Evolutionary conservation across 2,797 vertebrate species (phyloP).

Genomic region (Australoheros facetus): DNA sequence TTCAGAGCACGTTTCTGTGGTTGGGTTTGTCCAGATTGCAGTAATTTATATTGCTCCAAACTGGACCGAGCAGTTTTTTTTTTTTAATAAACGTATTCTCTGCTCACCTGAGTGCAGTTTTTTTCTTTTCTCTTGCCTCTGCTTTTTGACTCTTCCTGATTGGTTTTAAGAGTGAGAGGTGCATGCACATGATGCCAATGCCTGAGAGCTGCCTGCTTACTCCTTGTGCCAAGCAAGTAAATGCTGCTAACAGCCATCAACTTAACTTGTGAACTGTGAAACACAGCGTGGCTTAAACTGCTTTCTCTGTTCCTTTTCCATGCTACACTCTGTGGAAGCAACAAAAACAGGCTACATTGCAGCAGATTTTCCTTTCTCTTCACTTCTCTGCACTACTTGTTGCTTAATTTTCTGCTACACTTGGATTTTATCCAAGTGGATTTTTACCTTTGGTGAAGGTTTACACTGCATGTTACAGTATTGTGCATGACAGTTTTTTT

Average conservation of each 20-base stretch:
- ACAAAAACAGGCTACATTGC: conserved; percentile 11
- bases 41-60: conserved; percentile 1
- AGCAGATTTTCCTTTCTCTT: conserved; percentile 20
- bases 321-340: conserved; percentile 30
- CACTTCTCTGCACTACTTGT: neutral
- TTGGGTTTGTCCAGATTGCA: conserved; percentile 18
- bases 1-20: neutral
- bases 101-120: conserved; percentile 25
- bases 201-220: conserved; percentile 51
- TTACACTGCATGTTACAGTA: conserved; percentile 10
- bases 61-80: neutral
- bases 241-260: conserved; percentile 51
- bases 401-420: neutral
- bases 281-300: conserved; percentile 29
- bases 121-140: conserved; percentile 20
- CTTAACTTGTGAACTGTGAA: conserved; percentile 51
- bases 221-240: conserved; percentile 53
- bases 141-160: conserved; percentile 34
- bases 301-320: conserved; percentile 33
- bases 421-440: neutral
- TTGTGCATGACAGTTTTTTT: conserved; percentile 22
- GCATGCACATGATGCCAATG: conserved; percentile 24
- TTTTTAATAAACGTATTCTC: neutral
- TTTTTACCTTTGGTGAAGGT: conserved; percentile 5
- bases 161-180: conserved; percentile 37